Evolutionary conservation across 2,888 invertebrate species (phyloP).

Genomic region (Palloptera scutellata): DNA sequence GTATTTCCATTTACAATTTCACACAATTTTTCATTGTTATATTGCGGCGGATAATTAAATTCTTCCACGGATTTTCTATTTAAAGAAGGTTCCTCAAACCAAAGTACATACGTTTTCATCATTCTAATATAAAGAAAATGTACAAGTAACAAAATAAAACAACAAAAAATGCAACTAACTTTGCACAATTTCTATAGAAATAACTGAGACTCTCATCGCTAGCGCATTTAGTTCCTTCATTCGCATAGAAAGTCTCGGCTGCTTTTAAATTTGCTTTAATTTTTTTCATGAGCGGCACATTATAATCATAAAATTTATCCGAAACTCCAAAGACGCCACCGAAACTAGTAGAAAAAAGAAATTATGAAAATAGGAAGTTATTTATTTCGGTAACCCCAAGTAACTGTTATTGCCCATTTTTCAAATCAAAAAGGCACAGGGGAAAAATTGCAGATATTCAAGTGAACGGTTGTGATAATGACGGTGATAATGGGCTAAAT

Average conservation of each 20-base stretch:
- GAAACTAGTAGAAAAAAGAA: slow-evolving; percentile 35
- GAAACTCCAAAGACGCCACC: slow-evolving; percentile 69
- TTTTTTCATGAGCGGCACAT: slow-evolving; percentile 74
- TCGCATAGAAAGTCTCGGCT: slow-evolving; percentile 68
- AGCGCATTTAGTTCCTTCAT: slow-evolving; percentile 64
- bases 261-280: slow-evolving; percentile 75
- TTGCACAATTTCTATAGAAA: slow-evolving; percentile 61
- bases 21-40: slow-evolving; percentile 72
- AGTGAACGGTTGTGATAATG: too few species aligned
- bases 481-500: too few species aligned
- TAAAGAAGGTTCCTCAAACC: slow-evolving; percentile 81
- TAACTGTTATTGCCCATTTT: too few species aligned
- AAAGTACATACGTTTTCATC: slow-evolving; percentile 73
- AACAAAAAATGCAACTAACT: slow-evolving; percentile 42
- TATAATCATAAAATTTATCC: slow-evolving; percentile 77
- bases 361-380: neutral
- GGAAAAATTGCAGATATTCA: too few species aligned
- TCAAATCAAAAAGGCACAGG: too few species aligned
- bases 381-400: too few species aligned
- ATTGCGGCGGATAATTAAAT: slow-evolving; percentile 74
- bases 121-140: slow-evolving; percentile 61
- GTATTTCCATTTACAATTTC: slow-evolving; percentile 70
- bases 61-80: slow-evolving; percentile 67
- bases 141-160: neutral
- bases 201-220: slow-evolving; percentile 56